Conservation (phyloP, 2,888 invertebrate genomes). For the Diaphora mendica region DNA sequence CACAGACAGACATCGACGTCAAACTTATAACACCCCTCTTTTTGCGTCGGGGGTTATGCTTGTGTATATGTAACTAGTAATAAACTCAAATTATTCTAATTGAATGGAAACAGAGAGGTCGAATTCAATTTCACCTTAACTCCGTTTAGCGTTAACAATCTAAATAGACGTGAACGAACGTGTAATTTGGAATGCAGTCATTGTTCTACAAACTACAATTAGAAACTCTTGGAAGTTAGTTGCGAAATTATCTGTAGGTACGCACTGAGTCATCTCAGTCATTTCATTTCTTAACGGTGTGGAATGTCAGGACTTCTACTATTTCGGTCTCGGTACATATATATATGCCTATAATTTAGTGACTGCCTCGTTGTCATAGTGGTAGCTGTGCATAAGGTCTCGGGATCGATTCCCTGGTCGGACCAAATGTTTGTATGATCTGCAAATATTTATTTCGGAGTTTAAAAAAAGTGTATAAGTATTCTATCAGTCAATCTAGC, state of each 20-base stretch:
- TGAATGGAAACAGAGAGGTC: constrained; percentile 18
- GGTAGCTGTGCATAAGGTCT: too few species aligned
- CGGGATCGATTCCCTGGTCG: too few species aligned
- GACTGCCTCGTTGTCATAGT: too few species aligned
- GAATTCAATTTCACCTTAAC: constrained; percentile 24
- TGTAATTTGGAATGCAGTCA: neutral
- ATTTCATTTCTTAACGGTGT: neutral
- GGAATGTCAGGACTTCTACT: too few species aligned
- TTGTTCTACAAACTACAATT: constrained; percentile 11
- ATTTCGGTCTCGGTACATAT: too few species aligned
- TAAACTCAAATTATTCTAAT: constrained; percentile 40
- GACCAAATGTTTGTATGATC: too few species aligned
- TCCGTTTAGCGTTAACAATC: constrained; percentile 25
- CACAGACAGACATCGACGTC: too few species aligned
- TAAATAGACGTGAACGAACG: constrained; percentile 27
- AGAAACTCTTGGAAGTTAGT: constrained; percentile 5
- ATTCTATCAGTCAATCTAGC: too few species aligned
- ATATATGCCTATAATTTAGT: neutral
- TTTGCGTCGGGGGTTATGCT: neutral
- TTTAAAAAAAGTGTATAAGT: too few species aligned
- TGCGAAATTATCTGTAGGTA: neutral
- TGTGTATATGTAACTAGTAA: neutral
- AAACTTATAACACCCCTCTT: too few species aligned
- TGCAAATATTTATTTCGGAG: too few species aligned
- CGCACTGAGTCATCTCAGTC: neutral